A percentile compares a stretch with the other conserved stretches of the same genome.
Evolutionary conservation across 2,888 invertebrate genomes (phyloP).

Genomic region (Volucella bombylans): DNA sequence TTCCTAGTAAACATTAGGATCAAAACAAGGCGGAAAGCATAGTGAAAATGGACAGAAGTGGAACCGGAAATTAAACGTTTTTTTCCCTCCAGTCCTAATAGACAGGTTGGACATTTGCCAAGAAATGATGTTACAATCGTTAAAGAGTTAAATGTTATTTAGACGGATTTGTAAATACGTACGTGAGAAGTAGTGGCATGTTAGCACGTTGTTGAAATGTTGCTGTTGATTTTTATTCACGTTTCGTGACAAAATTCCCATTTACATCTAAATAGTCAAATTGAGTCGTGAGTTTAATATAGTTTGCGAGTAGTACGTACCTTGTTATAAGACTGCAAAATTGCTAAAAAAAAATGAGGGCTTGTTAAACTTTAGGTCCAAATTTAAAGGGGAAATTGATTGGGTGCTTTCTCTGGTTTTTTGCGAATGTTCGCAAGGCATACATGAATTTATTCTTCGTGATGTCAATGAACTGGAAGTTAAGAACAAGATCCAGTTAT

Average conservation of each 20-base stretch:
- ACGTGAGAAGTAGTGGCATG: not conserved
- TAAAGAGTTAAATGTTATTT: slow-evolving; percentile 21
- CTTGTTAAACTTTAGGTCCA: too few species aligned
- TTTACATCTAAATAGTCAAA: not conserved
- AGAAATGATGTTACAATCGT: not conserved
- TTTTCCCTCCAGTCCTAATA: slow-evolving; percentile 28
- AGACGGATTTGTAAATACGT: not conserved
- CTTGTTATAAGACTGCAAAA: not conserved
- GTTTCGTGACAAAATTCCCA: slow-evolving; percentile 44
- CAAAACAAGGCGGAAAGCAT: slow-evolving; percentile 44
- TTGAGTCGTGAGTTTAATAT: slow-evolving; percentile 9
- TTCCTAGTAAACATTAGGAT: slow-evolving; percentile 28
- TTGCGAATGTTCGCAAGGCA: too few species aligned
- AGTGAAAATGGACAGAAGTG: slow-evolving; percentile 44
- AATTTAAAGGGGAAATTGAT: too few species aligned
- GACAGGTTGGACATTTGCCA: slow-evolving; percentile 8
- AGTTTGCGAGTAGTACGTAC: not conserved
- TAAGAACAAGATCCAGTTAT: too few species aligned
- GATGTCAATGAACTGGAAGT: too few species aligned
- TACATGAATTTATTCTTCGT: too few species aligned
- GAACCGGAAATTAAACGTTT: slow-evolving; percentile 61
- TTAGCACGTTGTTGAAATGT: slow-evolving; percentile 43
- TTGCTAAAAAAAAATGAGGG: too few species aligned
- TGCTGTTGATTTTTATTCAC: slow-evolving; percentile 38
- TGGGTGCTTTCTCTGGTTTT: too few species aligned